A percentile compares a stretch with the other conserved stretches of the same genome.
Conservation (phyloP, 2,888 invertebrate genomes). For the Thyatira batis region DNA sequence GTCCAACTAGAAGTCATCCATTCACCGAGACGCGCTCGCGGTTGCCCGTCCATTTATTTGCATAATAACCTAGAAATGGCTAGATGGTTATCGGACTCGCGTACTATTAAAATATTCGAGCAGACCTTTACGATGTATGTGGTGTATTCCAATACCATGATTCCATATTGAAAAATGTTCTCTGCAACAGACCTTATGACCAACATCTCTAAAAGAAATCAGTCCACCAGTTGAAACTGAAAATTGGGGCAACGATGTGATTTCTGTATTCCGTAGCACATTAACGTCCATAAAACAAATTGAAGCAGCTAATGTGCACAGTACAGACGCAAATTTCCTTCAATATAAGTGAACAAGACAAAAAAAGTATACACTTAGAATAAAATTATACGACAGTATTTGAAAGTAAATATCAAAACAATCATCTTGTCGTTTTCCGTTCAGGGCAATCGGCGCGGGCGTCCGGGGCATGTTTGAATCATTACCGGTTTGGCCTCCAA, state of each 20-base stretch:
- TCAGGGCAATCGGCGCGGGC: constrained; percentile 16
- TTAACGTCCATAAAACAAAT: constrained; percentile 24
- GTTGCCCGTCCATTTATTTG: constrained; percentile 27
- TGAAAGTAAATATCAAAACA: constrained; percentile 37
- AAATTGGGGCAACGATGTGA: constrained; percentile 28
- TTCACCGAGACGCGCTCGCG: constrained; percentile 21
- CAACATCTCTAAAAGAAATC: constrained; percentile 22
- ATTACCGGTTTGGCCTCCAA: constrained; percentile 43
- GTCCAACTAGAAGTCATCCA: constrained; percentile 42
- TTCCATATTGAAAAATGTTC: neutral
- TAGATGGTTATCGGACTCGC: constrained; percentile 11
- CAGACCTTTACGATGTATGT: neutral
- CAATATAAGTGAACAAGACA: constrained; percentile 9
- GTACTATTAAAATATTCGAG: neutral
- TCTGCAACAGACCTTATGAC: neutral
- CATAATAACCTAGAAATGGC: constrained; percentile 27
- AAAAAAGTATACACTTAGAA: constrained; percentile 8
- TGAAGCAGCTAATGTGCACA: constrained; percentile 15
- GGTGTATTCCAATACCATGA: neutral
- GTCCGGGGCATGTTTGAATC: constrained; percentile 13
- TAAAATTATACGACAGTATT: constrained; percentile 20
- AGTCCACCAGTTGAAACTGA: constrained; percentile 30
- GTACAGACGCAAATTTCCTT: constrained; percentile 22
- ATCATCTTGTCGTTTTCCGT: constrained; percentile 32
- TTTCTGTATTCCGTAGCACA: constrained; percentile 21